Conservation (phyloP, 2,888 invertebrate species). For the Lycaena phlaeas region DNA sequence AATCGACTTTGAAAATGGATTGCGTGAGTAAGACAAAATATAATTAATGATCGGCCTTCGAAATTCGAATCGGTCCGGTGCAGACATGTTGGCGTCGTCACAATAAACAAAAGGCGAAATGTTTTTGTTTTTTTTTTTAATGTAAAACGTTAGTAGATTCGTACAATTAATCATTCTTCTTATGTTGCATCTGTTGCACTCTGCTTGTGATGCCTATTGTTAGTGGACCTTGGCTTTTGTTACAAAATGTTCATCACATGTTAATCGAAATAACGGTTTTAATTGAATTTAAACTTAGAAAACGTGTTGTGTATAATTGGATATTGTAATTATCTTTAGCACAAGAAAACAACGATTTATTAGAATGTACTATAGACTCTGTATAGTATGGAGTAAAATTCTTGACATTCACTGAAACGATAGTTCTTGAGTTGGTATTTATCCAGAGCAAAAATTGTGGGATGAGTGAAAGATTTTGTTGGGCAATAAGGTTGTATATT, state of each 20-base stretch:
- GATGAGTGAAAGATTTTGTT: too few relatives aligned
- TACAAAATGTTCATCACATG: constrained; percentile 56
- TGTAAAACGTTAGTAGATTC: constrained; percentile 56
- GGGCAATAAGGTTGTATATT: too few relatives aligned
- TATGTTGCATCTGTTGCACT: constrained; percentile 64
- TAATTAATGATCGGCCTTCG: constrained; percentile 68
- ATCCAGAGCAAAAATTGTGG: too few relatives aligned
- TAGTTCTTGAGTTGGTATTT: too few relatives aligned
- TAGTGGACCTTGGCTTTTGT: constrained; percentile 36
- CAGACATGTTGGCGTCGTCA: constrained; percentile 70
- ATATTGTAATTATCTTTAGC: not conserved
- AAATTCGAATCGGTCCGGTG: constrained; percentile 68
- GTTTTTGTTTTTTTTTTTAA: constrained; percentile 48
- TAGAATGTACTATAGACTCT: too few relatives aligned
- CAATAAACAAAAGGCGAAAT: constrained; percentile 65
- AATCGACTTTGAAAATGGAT: constrained; percentile 67
- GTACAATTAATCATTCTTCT: constrained; percentile 59
- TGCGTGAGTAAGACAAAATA: constrained; percentile 73
- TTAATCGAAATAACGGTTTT: constrained; percentile 31
- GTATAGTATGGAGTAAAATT: too few relatives aligned
- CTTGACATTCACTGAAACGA: too few relatives aligned
- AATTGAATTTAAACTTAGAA: constrained; percentile 14
- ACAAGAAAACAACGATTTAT: too few relatives aligned
- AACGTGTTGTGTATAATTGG: not conserved
- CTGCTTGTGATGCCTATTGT: constrained; percentile 55